phyloP scores from a whole-genome alignment of 2,888 invertebrate genomes.

The Cataglyphis cursor region DNA sequence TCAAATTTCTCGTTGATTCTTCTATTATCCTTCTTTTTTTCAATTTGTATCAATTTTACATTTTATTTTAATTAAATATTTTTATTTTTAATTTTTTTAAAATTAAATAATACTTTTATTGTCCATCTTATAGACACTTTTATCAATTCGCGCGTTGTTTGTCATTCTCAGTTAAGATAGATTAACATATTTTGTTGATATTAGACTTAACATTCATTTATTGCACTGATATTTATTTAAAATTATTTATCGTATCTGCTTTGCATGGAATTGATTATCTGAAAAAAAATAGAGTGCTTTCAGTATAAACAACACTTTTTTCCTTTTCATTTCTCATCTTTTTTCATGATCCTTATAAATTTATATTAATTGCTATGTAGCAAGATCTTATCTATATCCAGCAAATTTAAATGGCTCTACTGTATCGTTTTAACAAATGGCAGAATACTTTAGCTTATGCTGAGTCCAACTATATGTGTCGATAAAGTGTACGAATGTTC shows the following conservation, averaged over 20 bases:
- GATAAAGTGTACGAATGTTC: background rate
- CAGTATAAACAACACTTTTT: too few relatives aligned
- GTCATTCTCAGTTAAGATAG: background rate
- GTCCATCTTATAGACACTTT: background rate
- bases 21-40: background rate
- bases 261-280: background rate
- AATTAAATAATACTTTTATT: background rate
- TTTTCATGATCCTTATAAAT: background rate
- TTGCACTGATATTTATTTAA: background rate
- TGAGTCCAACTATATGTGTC: background rate
- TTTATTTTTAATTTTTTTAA: too few relatives aligned
- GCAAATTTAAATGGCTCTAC: background rate
- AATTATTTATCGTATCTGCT: background rate
- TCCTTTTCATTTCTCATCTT: background rate
- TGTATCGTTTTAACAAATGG: background rate
- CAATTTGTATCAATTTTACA: background rate
- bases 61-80: background rate
- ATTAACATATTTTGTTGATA: background rate
- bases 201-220: background rate
- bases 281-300: background rate
- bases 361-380: background rate
- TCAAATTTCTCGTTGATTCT: background rate
- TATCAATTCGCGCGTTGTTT: background rate
- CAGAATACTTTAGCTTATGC: background rate
- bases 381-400: background rate